Percentiles rank a stretch among this genome's conserved stretches.
These are phyloP conservation scores for Eupithecia tripunctaria DNA, from an alignment of 2,888 invertebrate species.

Conservation along the genomic window DNA sequence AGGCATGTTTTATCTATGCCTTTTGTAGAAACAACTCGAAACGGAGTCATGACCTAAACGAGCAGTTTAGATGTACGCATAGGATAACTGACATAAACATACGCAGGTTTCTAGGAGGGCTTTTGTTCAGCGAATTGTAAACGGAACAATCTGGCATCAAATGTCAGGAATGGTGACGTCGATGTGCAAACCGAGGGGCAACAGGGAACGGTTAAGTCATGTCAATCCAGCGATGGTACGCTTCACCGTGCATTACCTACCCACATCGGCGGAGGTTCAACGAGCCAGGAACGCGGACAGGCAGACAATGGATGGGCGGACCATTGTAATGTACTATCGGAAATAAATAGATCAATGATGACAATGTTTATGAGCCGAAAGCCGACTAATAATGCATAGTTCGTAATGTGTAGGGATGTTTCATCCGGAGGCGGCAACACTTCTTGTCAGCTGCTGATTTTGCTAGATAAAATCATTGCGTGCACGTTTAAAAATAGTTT, in stretches of 20 bases:
- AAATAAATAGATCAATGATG: slow-evolving; percentile 27
- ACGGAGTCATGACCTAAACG: slow-evolving; percentile 61
- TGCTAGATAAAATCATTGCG: slow-evolving; percentile 19
- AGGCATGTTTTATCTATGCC: slow-evolving; percentile 51
- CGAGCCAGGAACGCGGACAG: slow-evolving; percentile 50
- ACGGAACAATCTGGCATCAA: slow-evolving; percentile 77
- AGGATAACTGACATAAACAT: slow-evolving; percentile 66
- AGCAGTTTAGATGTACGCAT: slow-evolving; percentile 67
- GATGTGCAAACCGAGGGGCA: slow-evolving; percentile 62
- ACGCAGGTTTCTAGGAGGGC: slow-evolving; percentile 59
- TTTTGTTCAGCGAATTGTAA: slow-evolving; percentile 62
- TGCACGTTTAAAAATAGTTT: neutral
- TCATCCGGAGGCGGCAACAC: slow-evolving; percentile 29
- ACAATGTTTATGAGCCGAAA: slow-evolving; percentile 24
- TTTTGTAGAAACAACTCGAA: slow-evolving; percentile 58
- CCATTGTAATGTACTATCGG: slow-evolving; percentile 23
- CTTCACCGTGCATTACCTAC: slow-evolving; percentile 56
- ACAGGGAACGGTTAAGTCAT: slow-evolving; percentile 56
- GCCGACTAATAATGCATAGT: slow-evolving; percentile 19
- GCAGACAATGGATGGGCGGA: slow-evolving; percentile 39
- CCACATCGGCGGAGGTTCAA: slow-evolving; percentile 50
- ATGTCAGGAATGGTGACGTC: slow-evolving; percentile 72
- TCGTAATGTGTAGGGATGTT: slow-evolving; percentile 19
- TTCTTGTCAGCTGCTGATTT: slow-evolving; percentile 16
- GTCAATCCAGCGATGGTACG: slow-evolving; percentile 58